Base-by-base conservation (phyloP, 2,113 vertebrate genomes). In the Chaetorhynchus papuensis region DNA sequence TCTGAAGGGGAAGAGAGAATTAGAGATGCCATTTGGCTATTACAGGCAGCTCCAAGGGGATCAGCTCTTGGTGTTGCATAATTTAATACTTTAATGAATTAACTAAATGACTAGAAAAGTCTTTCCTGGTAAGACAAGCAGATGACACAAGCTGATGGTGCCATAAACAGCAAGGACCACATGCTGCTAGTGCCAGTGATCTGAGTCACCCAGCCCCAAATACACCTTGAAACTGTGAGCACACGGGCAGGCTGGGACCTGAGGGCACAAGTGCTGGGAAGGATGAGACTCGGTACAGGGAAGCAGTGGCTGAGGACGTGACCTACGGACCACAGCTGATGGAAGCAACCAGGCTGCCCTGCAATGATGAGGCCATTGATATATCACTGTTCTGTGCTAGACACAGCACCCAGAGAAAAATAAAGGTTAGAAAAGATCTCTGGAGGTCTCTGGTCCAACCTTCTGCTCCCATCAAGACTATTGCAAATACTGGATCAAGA, bases 61-160 rank as follows among this genome's bases (percentile, higher is more conserved):
- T 94, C 90, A 93, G 50, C 72, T 90, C 68, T 83, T 56, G 26
- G 69, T 78, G 68, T 90, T 97, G 83, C 89, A 94, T 94, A 95
- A 92, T 89, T 92, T 89, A 90, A n/a, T 71, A 81, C 66, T 95
- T 93, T 66, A 95, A 90, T 80, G 56, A 70, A 92, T 95, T 96
- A 95, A 86, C 83, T 90, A 93, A 93, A 75, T 83, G 56, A 81
- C 76, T 90, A 90, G 76, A 92, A 96, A 96, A 94, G 75, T 89
- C 83, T 89, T 95, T 87, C 86, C 91, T 92, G 33, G 89, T 95
- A 90, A 83, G 83, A 90, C 91, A 81, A 89, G 68, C 72, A 87
- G 86, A 83, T 95, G 89, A 94, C 95, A 95, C 56, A 92, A 71
- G 53, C 33, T 75, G 60, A 66, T 54, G 72, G 54, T 89, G 59